Evolutionary conservation across 2,113 vertebrate species (phyloP).

Genomic region (Columbina picui): DNA sequence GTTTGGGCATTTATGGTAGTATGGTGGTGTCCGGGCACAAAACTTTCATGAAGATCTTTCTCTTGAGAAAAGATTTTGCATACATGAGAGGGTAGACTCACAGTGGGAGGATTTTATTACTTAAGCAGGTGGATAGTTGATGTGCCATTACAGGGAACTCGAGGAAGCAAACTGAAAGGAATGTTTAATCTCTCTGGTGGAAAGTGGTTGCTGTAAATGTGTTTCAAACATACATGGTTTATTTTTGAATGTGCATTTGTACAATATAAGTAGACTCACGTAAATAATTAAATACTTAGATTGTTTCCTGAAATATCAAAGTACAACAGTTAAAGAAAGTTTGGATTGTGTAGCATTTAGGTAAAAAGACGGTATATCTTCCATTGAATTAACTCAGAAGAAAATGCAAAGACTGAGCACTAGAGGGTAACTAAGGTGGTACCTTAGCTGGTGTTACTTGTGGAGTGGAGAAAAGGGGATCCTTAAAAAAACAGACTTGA

Average conservation of each 20-base stretch:
- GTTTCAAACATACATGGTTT: not conserved
- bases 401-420: not conserved
- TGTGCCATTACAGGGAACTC: not conserved
- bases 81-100: not conserved
- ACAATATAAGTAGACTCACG: not conserved
- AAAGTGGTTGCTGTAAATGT: not conserved
- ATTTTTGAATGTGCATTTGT: not conserved
- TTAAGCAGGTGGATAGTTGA: not conserved
- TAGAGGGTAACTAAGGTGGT: not conserved
- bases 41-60: not conserved
- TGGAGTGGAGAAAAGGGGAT: not conserved
- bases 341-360: not conserved
- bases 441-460: not conserved
- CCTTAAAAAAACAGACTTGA: not conserved
- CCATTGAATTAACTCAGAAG: not conserved
- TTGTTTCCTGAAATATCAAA: not conserved
- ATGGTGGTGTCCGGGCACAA: fast-evolving
- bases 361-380: not conserved
- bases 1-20: not conserved
- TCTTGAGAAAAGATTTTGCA: not conserved
- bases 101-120: not conserved
- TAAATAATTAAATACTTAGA: not conserved
- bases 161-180: not conserved
- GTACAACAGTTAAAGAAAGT: not conserved
- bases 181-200: not conserved